Evolutionary conservation across 2,797 vertebrate genomes (phyloP), one percentile per base, ranked within the genome.

Genomic region (Hypotaenidia okinawae): DNA sequence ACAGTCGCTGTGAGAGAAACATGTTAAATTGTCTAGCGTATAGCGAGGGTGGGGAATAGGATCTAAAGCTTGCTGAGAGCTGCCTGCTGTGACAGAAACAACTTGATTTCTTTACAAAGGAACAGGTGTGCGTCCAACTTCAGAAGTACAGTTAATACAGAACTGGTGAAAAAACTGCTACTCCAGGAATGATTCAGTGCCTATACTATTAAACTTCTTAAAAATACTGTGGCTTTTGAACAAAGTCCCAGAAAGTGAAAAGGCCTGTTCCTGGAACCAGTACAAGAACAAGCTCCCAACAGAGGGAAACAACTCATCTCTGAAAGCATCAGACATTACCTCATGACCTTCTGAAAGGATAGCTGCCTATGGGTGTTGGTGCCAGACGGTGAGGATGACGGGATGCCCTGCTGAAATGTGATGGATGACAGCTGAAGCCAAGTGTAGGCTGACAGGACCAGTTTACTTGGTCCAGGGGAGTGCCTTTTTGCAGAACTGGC

Each of bases 71-170:
- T 92, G 84, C 84, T 90, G 86, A 79, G 80, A 90, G 70, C 85
- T 73, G 54, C 92, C 82, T 91, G 62, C 92, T 96, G 96, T 92
- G 94, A 84, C 92, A 95, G 94, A 92, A 96, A 94, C 87, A 96
- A 86, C 89, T 91, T 6, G 4, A 86, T 89, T 95, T 88, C 76
- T 87, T 92, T 79, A 73, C 79, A 93, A 94, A 94, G 55, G 52
- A 73, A 6, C 6, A 41, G 87, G 80, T 87, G 63, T 30, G 16
- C 12, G 2, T 94, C 80, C 94, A 96, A 35, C 51, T 91, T 94
- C 76, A 81, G 76, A 64, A 80, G 39, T 62, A 39, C 72, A 88
- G 81, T 84, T 95, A 90, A 94, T 83, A 95, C 94, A 77, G 47
- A 73, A 84, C 30, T 69, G 59, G 75, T 51, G 59, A 52, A 81